Conservation (phyloP, 2,797 vertebrate genomes). For the Mycteria americana region DNA sequence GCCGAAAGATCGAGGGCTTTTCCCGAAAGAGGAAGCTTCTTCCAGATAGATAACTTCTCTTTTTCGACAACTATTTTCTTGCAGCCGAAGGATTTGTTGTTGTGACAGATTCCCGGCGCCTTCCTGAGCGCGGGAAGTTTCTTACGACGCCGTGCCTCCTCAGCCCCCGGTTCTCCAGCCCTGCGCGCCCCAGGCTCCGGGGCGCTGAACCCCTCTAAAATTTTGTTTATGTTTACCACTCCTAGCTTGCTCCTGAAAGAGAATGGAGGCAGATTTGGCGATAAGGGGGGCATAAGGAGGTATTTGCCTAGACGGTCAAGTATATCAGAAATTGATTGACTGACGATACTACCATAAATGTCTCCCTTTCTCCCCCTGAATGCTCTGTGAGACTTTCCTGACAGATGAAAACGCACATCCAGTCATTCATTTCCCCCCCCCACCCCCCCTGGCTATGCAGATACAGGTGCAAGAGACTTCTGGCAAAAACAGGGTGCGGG, state of each 20-base stretch:
- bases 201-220: background rate
- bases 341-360: background rate
- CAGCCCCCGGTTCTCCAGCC: background rate
- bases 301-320: background rate
- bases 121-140: background rate
- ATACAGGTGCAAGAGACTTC: slow-evolving; percentile 44
- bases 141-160: background rate
- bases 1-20: background rate
- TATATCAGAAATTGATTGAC: background rate
- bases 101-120: background rate
- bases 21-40: background rate
- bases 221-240: background rate
- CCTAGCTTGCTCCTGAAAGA: background rate
- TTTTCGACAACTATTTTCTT: background rate
- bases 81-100: background rate
- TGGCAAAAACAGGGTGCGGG: background rate
- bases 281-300: background rate
- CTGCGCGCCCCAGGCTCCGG: background rate
- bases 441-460: rapidly evolving
- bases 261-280: background rate
- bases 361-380: background rate
- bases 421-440: background rate
- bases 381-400: background rate
- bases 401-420: background rate
- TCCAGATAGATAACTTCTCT: background rate